These are phyloP conservation scores for Anabas testudineus DNA, from an alignment of 2,797 vertebrate genomes.

Conservation along the genomic window DNA sequence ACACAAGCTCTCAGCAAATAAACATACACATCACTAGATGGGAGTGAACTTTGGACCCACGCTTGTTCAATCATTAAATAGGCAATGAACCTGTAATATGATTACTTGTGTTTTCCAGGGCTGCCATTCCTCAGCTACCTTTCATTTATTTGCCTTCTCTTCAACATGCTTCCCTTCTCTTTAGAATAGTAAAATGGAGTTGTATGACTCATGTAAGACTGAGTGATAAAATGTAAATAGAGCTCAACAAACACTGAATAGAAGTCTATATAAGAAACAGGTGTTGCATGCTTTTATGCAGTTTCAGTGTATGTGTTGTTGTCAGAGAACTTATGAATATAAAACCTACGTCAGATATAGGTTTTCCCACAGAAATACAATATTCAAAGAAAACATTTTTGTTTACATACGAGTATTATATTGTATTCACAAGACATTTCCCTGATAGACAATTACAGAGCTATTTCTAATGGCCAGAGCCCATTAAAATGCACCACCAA, in stretches of 20 bases:
- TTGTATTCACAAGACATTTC: conserved; percentile 29
- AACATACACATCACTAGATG: conserved; percentile 40
- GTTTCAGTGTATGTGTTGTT: conserved; percentile 15
- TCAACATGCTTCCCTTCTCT: conserved; percentile 8
- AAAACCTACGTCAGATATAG: neutral
- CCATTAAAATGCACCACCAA: conserved; percentile 75
- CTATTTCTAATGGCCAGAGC: conserved; percentile 48
- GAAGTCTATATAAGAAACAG: conserved; percentile 32
- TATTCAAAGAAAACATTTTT: neutral
- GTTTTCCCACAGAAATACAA: conserved; percentile 17
- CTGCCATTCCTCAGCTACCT: conserved; percentile 58
- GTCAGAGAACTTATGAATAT: neutral
- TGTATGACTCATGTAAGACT: conserved; percentile 70
- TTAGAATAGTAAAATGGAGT: conserved; percentile 44
- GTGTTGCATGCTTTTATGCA: conserved; percentile 19
- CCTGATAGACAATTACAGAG: conserved; percentile 46
- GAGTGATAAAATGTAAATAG: conserved; percentile 58
- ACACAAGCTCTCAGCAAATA: conserved; percentile 22
- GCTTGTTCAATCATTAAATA: conserved; percentile 69
- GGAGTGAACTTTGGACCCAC: conserved; percentile 70
- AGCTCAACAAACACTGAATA: conserved; percentile 47
- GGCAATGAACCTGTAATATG: conserved; percentile 57
- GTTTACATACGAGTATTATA: conserved; percentile 7
- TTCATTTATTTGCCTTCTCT: conserved; percentile 49
- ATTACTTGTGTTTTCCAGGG: conserved; percentile 38